phyloP scores from a whole-genome alignment of 2,797 vertebrate species.

The Apogon talboti region DNA sequence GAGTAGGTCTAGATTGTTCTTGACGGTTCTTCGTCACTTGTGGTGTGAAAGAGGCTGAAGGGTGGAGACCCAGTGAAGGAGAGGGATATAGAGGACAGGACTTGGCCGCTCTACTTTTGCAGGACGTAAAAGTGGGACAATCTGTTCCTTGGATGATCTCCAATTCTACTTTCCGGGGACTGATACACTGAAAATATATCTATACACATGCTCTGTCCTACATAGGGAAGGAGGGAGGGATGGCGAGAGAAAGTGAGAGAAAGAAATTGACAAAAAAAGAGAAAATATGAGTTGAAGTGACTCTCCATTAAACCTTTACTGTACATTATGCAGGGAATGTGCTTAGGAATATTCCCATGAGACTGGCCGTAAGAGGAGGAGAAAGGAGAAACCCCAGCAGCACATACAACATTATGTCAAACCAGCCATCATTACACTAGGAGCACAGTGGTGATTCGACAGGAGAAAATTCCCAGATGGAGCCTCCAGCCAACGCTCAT shows the following conservation, averaged over 20 bases:
- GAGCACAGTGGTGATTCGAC: neutral
- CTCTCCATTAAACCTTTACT: constrained; percentile 27
- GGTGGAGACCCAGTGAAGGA: constrained; percentile 74
- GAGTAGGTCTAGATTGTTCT: constrained; percentile 37
- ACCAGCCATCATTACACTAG: neutral
- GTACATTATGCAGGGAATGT: constrained; percentile 15
- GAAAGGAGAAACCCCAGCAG: constrained; percentile 23
- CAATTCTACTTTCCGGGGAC: constrained; percentile 89
- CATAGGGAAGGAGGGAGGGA: constrained; percentile 74
- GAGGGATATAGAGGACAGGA: constrained; percentile 80
- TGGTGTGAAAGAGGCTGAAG: constrained; percentile 61
- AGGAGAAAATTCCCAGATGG: no score
- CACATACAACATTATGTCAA: neutral
- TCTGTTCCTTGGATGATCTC: constrained; percentile 89
- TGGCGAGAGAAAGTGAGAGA: constrained; percentile 38
- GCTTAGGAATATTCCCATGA: constrained; percentile 23
- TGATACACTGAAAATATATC: constrained; percentile 88
- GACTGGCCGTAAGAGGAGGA: constrained; percentile 9
- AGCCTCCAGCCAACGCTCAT: no score
- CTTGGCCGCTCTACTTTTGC: constrained; percentile 86
- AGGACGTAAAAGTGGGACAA: constrained; percentile 87
- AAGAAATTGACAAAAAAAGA: constrained; percentile 55
- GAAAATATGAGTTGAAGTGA: constrained; percentile 33
- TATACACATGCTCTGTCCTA: constrained; percentile 86
- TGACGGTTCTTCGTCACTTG: constrained; percentile 39